Percentiles rank a stretch among this genome's conserved stretches.
These are phyloP conservation scores for Drosophila meridiana DNA, from an alignment of 2,888 invertebrate species.

Conservation along the genomic window DNA sequence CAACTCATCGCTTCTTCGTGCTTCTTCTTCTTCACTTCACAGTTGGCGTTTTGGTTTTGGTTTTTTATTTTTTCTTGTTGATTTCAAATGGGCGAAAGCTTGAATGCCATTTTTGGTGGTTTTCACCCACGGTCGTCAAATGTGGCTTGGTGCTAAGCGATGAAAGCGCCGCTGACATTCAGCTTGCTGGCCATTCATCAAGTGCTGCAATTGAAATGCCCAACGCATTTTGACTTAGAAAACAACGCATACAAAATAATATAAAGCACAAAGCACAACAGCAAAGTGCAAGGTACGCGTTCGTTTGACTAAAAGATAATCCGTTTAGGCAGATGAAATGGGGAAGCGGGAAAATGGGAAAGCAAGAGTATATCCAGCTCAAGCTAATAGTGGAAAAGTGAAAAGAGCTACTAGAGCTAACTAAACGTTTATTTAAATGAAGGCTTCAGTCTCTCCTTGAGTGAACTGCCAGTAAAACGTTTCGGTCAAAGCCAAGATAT, in stretches of 20 bases:
- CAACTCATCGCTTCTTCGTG: slow-evolving; percentile 13
- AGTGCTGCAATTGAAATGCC: slow-evolving; percentile 77
- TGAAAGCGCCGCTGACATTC: slow-evolving; percentile 48
- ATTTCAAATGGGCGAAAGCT: slow-evolving; percentile 75
- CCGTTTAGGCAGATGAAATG: background rate
- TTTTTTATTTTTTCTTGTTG: slow-evolving; percentile 10
- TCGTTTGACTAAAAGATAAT: slow-evolving; percentile 22
- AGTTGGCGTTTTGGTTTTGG: background rate
- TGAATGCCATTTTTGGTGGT: slow-evolving; percentile 74
- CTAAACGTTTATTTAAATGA: background rate
- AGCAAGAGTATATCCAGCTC: background rate
- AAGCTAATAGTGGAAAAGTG: background rate
- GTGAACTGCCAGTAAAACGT: background rate
- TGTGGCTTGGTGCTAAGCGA: slow-evolving; percentile 53
- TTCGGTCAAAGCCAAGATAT: background rate
- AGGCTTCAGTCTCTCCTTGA: background rate
- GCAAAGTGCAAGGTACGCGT: background rate
- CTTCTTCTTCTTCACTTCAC: slow-evolving; percentile 5
- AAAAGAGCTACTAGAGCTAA: background rate
- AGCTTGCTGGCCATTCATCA: slow-evolving; percentile 72
- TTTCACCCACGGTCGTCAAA: slow-evolving; percentile 75
- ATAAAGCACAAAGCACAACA: slow-evolving; percentile 12
- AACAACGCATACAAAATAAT: slow-evolving; percentile 36
- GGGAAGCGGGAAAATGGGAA: background rate
- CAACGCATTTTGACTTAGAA: slow-evolving; percentile 65